Evolutionary conservation across 2,888 invertebrate genomes (phyloP).

Genomic region (Pandemis heparana): DNA sequence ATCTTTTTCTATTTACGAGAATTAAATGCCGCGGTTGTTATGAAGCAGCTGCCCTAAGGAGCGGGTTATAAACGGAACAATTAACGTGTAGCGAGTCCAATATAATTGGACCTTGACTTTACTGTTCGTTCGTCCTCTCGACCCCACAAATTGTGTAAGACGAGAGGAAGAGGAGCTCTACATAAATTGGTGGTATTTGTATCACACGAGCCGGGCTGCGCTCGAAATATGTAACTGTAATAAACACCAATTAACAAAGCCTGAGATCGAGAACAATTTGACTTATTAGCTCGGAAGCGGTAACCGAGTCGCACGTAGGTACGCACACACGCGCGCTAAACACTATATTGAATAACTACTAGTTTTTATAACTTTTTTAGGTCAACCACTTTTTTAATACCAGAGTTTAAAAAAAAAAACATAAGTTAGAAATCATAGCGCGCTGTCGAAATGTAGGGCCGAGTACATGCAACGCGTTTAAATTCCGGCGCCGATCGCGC

Average conservation of each 20-base stretch:
- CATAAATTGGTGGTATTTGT: slow-evolving; percentile 59
- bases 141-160: slow-evolving; percentile 49
- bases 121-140: slow-evolving; percentile 49
- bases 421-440: slow-evolving; percentile 15
- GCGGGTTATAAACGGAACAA: slow-evolving; percentile 82
- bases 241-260: slow-evolving; percentile 81
- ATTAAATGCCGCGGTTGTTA: slow-evolving; percentile 81
- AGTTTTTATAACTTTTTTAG: background rate
- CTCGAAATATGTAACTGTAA: slow-evolving; percentile 80
- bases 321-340: slow-evolving; percentile 1
- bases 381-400: background rate
- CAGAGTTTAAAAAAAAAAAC: slow-evolving; percentile 3
- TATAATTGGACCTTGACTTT: slow-evolving; percentile 60
- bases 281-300: slow-evolving; percentile 61
- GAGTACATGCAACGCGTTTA: background rate
- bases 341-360: background rate
- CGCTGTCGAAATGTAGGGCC: slow-evolving; percentile 4
- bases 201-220: slow-evolving; percentile 68
- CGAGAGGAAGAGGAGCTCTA: slow-evolving; percentile 53
- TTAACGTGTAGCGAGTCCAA: slow-evolving; percentile 71
- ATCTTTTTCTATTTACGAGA: slow-evolving; percentile 84
- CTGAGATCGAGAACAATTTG: slow-evolving; percentile 72
- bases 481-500: slow-evolving; percentile 45
- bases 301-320: slow-evolving; percentile 32
- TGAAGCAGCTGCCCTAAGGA: slow-evolving; percentile 81